A percentile compares a stretch with the other conserved stretches of the same genome.
Conservation (phyloP, 2,797 vertebrate genomes). For the Xenops minutus region DNA sequence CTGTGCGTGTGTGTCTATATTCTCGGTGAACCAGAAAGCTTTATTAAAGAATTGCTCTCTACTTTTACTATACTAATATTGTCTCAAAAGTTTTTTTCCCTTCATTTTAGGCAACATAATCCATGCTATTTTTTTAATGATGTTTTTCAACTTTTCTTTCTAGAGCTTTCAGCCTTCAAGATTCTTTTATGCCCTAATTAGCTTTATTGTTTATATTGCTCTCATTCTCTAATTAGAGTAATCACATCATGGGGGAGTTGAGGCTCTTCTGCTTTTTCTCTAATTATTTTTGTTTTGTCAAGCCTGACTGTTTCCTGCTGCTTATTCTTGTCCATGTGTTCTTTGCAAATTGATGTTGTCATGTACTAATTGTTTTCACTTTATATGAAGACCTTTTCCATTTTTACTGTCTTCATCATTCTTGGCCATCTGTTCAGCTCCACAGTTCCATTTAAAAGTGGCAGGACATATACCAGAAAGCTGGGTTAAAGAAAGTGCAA, state of each 20-base stretch:
- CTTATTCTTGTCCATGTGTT: background rate
- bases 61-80: too few relatives aligned
- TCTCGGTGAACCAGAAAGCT: too few relatives aligned
- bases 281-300: constrained; percentile 52
- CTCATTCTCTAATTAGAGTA: constrained; percentile 40
- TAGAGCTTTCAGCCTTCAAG: background rate
- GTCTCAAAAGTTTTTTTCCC: too few relatives aligned
- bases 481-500: background rate
- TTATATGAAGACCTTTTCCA: background rate
- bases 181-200: constrained; percentile 32
- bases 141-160: background rate
- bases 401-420: background rate
- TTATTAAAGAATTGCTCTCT: too few relatives aligned
- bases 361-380: constrained; percentile 18
- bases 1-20: too few relatives aligned
- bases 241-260: background rate
- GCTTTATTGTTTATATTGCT: constrained; percentile 30
- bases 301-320: constrained; percentile 8
- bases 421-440: background rate
- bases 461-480: background rate
- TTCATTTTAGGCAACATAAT: background rate
- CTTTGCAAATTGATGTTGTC: constrained; percentile 20
- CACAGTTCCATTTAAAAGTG: background rate
- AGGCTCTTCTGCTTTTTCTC: constrained; percentile 19
- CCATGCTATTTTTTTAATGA: background rate